These are phyloP conservation scores for Lepidocolaptes lacrymiger DNA, from an alignment of 2,797 vertebrate species.

Conservation along the genomic window DNA sequence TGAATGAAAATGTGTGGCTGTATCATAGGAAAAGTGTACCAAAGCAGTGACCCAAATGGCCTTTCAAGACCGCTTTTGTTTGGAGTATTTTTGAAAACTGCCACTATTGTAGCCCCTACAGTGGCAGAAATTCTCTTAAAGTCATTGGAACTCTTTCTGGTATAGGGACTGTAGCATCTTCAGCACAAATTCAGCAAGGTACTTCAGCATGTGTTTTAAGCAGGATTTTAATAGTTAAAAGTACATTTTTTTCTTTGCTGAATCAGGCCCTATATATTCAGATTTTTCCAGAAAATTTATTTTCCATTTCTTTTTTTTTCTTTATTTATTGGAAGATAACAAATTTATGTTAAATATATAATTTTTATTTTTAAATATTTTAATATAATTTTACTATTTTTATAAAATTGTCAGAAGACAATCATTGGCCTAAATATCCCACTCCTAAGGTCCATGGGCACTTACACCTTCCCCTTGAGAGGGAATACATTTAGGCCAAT, in stretches of 20 bases:
- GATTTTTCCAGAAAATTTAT: neutral
- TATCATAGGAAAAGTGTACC: neutral
- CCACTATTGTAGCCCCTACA: neutral
- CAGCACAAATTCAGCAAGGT: neutral
- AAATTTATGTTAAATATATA: neutral
- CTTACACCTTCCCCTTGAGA: neutral
- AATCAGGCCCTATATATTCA: neutral
- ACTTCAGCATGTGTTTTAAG: neutral
- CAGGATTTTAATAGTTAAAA: neutral
- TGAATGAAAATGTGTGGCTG: neutral
- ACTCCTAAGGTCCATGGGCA: neutral
- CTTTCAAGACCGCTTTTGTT: neutral
- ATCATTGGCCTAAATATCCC: slow-evolving; percentile 16
- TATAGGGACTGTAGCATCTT: neutral
- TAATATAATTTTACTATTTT: neutral
- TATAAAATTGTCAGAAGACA: neutral
- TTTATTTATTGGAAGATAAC: neutral
- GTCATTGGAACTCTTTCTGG: neutral
- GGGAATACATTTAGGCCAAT: slow-evolving; percentile 20
- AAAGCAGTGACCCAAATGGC: neutral
- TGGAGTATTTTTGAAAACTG: neutral
- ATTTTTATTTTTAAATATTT: neutral
- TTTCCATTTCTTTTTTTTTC: neutral
- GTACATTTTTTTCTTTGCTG: neutral
- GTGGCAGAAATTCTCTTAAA: neutral